Evolutionary conservation across 2,888 invertebrate species (phyloP).

Genomic region (Mamestra brassicae): DNA sequence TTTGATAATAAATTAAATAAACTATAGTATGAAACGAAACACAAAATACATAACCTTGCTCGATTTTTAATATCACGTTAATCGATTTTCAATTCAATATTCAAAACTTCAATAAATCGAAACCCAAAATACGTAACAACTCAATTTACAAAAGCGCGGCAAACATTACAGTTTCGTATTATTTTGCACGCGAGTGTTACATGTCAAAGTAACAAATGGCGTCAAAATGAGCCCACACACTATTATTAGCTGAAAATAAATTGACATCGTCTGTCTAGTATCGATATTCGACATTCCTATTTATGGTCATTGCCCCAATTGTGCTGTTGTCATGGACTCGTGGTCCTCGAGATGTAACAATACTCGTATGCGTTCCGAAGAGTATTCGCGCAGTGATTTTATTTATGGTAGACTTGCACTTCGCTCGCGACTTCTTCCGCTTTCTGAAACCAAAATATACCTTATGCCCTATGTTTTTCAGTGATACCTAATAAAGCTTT

Average conservation of each 20-base stretch:
- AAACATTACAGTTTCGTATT: conserved; percentile 7
- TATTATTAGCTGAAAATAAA: conserved; percentile 58
- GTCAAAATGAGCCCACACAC: conserved; percentile 30
- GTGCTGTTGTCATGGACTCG: conserved; percentile 54
- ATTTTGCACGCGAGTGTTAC: conserved; percentile 9
- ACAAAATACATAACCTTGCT: not conserved
- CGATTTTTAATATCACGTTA: not conserved
- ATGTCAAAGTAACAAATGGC: conserved; percentile 34
- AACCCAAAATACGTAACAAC: not conserved
- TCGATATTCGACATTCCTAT: conserved; percentile 62
- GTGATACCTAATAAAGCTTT: too few relatives aligned
- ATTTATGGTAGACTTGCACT: not conserved
- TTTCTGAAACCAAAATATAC: too few relatives aligned
- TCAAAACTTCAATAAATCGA: not conserved
- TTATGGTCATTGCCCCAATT: conserved; percentile 70
- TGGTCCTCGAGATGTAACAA: conserved; percentile 27
- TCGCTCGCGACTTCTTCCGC: not conserved
- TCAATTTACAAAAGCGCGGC: not conserved
- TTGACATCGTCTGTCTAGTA: conserved; percentile 61
- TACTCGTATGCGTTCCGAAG: conserved; percentile 5
- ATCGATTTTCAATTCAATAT: not conserved
- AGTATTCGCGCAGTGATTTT: not conserved
- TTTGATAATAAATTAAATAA: not conserved
- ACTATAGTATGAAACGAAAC: not conserved
- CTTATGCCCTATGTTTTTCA: too few relatives aligned